A percentile compares a stretch with the other conserved stretches of the same genome.
phyloP scores from a whole-genome alignment of 1,140 invertebrate genomes.

The Ptiloglossa arizonensis region DNA sequence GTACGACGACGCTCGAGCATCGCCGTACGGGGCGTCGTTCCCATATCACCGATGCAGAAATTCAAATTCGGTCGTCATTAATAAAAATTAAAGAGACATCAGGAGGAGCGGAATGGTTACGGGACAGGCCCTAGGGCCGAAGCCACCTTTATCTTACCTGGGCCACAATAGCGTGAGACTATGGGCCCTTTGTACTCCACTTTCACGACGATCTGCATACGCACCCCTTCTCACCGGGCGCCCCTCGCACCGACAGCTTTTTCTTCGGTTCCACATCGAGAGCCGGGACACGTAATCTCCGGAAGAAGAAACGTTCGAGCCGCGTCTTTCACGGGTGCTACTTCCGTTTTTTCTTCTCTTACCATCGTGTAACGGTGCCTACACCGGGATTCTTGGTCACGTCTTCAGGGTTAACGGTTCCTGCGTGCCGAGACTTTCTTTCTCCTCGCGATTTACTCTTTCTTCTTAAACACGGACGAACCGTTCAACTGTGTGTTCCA shows the following conservation, averaged over 20 bases:
- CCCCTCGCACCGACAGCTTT: conserved; percentile 7
- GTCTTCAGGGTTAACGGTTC: conserved; percentile 40
- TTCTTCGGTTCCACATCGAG: not conserved
- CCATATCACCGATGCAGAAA: conserved; percentile 82
- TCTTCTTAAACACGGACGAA: no score
- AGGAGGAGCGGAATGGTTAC: conserved; percentile 53
- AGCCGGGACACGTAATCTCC: conserved; percentile 44
- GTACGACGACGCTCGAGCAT: not conserved
- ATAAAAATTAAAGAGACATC: conserved; percentile 83
- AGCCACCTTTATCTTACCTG: conserved; percentile 81
- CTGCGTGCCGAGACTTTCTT: not conserved
- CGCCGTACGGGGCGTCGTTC: conserved; percentile 66
- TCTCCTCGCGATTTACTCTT: not conserved
- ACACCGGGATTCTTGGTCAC: conserved; percentile 46
- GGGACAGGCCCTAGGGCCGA: conserved; percentile 55
- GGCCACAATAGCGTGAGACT: conserved; percentile 81
- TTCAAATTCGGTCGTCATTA: conserved; percentile 81
- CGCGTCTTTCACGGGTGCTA: conserved; percentile 51
- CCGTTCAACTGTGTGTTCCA: no score
- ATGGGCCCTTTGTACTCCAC: conserved; percentile 79
- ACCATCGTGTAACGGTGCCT: conserved; percentile 43
- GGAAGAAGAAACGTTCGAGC: conserved; percentile 43
- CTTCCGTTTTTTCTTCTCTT: conserved; percentile 26
- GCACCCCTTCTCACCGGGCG: conserved; percentile 60
- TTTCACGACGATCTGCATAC: conserved; percentile 78